phyloP scores from a whole-genome alignment of 1,140 invertebrate species.

The Drosophila paulistorum region DNA sequence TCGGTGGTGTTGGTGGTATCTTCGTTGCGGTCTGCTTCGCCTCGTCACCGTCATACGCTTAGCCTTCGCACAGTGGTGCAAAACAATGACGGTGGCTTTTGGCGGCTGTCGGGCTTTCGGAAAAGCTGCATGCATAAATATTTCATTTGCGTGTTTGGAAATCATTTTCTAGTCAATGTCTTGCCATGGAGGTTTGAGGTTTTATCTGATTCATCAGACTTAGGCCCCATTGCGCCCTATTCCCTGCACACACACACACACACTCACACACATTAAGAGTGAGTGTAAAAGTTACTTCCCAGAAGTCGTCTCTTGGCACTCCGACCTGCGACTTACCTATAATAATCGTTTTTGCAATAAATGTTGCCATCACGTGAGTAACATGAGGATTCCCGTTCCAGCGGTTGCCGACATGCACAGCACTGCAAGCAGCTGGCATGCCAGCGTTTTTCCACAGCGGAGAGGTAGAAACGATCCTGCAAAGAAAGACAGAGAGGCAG shows the following conservation, averaged over 20 bases:
- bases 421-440: conserved; percentile 96
- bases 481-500: not conserved
- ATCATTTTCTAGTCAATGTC: conserved; percentile 82
- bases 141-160: conserved; percentile 79
- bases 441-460: conserved; percentile 96
- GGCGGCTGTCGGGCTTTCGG: conserved; percentile 36
- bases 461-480: conserved; percentile 95
- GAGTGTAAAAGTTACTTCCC: conserved; percentile 27
- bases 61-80: conserved; percentile 69
- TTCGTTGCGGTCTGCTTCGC: conserved; percentile 75
- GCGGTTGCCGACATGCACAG: conserved; percentile 93
- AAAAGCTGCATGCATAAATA: conserved; percentile 67
- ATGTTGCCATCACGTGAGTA: conserved; percentile 97
- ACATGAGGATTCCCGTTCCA: conserved; percentile 96
- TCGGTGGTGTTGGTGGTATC: conserved; percentile 38
- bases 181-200: conserved; percentile 75
- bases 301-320: conserved; percentile 30
- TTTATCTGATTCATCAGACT: conserved; percentile 78
- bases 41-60: conserved; percentile 37
- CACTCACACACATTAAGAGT: not conserved
- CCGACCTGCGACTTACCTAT: conserved; percentile 89
- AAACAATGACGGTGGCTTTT: conserved; percentile 52
- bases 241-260: not conserved
- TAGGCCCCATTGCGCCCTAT: conserved; percentile 11
- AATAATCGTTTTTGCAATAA: conserved; percentile 98